Conservation (phyloP, 1,140 invertebrate genomes). For the Bombus waltoni region DNA sequence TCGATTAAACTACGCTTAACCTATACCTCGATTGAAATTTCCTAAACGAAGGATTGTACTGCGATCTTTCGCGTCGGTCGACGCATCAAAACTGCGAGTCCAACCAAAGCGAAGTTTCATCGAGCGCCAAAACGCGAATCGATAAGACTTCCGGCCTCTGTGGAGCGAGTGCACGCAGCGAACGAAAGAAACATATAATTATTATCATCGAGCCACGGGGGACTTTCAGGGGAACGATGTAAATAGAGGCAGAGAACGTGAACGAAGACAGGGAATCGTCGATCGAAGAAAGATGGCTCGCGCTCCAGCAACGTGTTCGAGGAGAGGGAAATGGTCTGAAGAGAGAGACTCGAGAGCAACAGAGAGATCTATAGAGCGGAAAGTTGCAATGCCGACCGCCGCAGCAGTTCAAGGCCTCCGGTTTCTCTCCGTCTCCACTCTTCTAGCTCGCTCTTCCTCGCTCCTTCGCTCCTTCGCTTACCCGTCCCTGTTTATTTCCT, state of each 20-base stretch:
- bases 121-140: neutral
- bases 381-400: constrained; percentile 60
- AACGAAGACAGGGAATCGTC: neutral
- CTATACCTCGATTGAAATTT: too few relatives aligned
- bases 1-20: too few relatives aligned
- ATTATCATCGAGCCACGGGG: neutral
- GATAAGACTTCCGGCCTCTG: neutral
- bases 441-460: neutral
- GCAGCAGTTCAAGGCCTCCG: constrained; percentile 58
- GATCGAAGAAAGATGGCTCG: constrained; percentile 31
- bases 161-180: neutral
- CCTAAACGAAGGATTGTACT: too few relatives aligned
- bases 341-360: neutral
- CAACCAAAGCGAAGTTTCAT: too few relatives aligned
- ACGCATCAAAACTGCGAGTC: too few relatives aligned
- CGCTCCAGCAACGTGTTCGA: neutral
- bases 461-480: constrained; percentile 8
- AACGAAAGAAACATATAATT: constrained; percentile 3
- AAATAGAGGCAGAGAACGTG: constrained; percentile 16
- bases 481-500: constrained; percentile 33
- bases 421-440: neutral
- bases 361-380: constrained; percentile 25
- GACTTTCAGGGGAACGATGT: constrained; percentile 14
- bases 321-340: constrained; percentile 28
- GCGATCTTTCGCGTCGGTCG: too few relatives aligned